These are phyloP conservation scores for Euura lappo DNA, from an alignment of 1,140 invertebrate species.

Conservation along the genomic window DNA sequence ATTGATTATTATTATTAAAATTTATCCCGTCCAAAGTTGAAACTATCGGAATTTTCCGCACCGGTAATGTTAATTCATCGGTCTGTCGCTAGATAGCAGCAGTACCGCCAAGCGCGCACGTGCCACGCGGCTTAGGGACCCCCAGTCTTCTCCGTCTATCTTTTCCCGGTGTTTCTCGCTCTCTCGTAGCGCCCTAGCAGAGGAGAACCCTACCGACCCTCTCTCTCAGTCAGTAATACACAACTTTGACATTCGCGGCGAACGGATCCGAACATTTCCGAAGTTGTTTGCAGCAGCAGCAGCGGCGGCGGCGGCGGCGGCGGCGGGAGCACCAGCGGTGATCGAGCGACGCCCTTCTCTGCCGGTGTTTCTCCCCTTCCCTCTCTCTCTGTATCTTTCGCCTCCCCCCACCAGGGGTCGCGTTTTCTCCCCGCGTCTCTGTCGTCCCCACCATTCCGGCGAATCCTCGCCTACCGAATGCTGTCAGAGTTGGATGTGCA, in stretches of 20 bases:
- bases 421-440: conserved; percentile 14
- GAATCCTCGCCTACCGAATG: neutral
- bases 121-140: conserved; percentile 23
- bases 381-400: conserved; percentile 15
- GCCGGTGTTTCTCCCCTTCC: conserved; percentile 12
- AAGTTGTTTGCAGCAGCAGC: conserved; percentile 31
- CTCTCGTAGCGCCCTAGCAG: neutral
- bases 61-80: neutral
- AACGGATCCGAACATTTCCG: conserved; percentile 44
- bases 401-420: conserved; percentile 1
- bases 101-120: conserved; percentile 36
- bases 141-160: neutral
- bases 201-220: conserved; percentile 3
- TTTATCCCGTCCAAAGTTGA: no score
- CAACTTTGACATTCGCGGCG: conserved; percentile 17
- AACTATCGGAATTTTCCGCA: neutral
- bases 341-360: conserved; percentile 47
- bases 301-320: conserved; percentile 22
- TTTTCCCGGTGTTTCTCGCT: conserved; percentile 16
- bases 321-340: conserved; percentile 22
- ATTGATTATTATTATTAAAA: no score
- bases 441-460: conserved; percentile 1
- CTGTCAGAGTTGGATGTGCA: conserved; percentile 33
- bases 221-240: neutral
- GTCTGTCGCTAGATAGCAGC: conserved; percentile 38